phyloP scores from a whole-genome alignment of 2,888 invertebrate genomes.

The Aspidiotus destructor region DNA sequence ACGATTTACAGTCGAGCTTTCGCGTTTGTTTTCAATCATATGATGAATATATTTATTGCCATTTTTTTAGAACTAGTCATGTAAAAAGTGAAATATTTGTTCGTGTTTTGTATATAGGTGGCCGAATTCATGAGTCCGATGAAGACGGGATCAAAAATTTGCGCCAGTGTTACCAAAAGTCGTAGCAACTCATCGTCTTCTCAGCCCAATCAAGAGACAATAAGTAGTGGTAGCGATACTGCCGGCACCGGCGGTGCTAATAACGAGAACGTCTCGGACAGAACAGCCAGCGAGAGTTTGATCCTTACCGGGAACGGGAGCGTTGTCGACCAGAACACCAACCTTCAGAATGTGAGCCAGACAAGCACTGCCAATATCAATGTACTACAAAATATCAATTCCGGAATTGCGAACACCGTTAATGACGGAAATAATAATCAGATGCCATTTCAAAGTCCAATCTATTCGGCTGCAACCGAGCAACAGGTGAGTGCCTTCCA shows the following conservation, averaged over 20 bases:
- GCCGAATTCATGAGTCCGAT: not conserved
- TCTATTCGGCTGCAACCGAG: not conserved
- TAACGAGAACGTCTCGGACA: not conserved
- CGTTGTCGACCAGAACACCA: not conserved
- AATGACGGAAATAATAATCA: slow-evolving; percentile 16
- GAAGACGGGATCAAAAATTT: not conserved
- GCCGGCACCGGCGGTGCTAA: not conserved
- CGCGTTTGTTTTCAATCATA: too few species aligned
- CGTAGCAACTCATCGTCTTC: not conserved
- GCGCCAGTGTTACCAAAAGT: not conserved
- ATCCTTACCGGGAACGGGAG: not conserved
- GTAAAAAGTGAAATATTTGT: too few species aligned
- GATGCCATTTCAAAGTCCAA: slow-evolving; percentile 3
- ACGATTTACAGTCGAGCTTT: too few species aligned
- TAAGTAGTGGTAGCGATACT: not conserved
- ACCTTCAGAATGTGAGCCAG: not conserved
- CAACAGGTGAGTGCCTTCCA: slow-evolving; percentile 1
- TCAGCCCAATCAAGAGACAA: not conserved
- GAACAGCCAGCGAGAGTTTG: not conserved
- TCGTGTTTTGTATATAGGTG: not conserved
- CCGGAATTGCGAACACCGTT: slow-evolving; percentile 2
- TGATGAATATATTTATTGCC: too few species aligned
- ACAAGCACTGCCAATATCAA: slow-evolving; percentile 15
- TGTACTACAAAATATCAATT: not conserved
- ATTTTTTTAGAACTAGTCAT: too few species aligned